Evolutionary conservation across 2,113 vertebrate genomes (phyloP), one percentile per base, ranked within the genome.

Genomic region (Pelecanus crispus): DNA sequence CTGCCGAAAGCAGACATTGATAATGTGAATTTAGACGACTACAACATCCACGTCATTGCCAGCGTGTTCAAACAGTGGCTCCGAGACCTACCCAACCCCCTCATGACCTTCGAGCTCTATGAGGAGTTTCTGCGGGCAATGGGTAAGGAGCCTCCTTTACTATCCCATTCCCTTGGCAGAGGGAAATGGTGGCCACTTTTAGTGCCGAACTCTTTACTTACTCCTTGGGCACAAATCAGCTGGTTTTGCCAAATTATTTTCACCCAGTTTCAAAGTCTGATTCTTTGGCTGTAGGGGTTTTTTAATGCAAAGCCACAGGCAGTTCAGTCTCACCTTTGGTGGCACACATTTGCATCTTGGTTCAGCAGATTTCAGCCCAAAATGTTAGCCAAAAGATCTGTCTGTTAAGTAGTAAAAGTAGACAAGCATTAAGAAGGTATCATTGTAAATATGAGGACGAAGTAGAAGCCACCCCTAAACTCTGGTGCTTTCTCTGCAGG

Each of bases 31-130:
- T 98, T 99, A 72, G 99, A 99, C 2, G 99, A 99, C 97, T 99
- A 99, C 98, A 99, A 99, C 97, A 99, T 99, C 97, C 99, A 99
- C 1, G 99, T 99, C 71, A 99, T 99, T 8, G 99, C 98, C 45
- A 99, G 99, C 7, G 99, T 99, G 28, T 99, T 99, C 97, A 99
- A 99, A 96, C 99, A 99, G 93, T 99, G 99, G 99, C 98, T 99
- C 80, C 98, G 99, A 52, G 99, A 99, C 83, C 98, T 99, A 88
- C 99, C 99, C 20, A 99, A 99, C 97, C 99, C 99, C 36, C 98
- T 99, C 79, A 99, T 99, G 99, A 99, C 99, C 6, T 99, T 99
- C 70, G 99, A 99, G 97, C 98, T 99, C 70, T 99, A 99, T 19
- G 99, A 99, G 75, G 99, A 99, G 97, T 99, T 99, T 90, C 98